phyloP scores from a whole-genome alignment of 1,140 invertebrate genomes.

The Daktulosphaira vitifoliae region DNA sequence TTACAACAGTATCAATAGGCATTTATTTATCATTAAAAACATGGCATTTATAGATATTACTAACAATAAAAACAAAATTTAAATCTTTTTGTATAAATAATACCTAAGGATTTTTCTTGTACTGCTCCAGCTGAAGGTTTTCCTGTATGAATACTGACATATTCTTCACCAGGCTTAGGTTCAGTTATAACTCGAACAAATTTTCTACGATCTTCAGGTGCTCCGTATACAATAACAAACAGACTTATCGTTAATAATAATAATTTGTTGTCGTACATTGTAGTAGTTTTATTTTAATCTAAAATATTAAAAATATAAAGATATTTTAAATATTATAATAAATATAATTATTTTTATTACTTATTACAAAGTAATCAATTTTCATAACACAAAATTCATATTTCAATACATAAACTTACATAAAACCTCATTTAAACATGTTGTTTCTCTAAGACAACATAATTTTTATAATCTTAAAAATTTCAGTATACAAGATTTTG shows the following conservation, averaged over 20 bases:
- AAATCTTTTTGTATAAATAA: too few relatives aligned
- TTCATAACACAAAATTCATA: too few relatives aligned
- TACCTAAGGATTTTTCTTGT: neutral
- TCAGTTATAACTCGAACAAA: constrained; percentile 49
- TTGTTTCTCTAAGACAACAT: too few relatives aligned
- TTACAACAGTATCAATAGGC: too few relatives aligned
- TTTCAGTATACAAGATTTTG: too few relatives aligned
- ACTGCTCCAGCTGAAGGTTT: constrained; percentile 39
- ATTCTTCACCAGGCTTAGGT: constrained; percentile 49
- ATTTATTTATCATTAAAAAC: too few relatives aligned
- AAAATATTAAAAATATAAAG: neutral
- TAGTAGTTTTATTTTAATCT: neutral
- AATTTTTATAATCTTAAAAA: too few relatives aligned
- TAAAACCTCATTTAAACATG: too few relatives aligned
- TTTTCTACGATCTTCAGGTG: neutral
- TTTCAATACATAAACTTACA: too few relatives aligned
- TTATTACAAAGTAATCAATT: neutral
- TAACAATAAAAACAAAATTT: too few relatives aligned
- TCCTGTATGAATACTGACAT: constrained; percentile 47
- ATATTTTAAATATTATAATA: neutral
- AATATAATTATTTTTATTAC: neutral
- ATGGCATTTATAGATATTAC: too few relatives aligned
- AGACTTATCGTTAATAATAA: neutral
- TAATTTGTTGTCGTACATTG: neutral
- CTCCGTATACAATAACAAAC: neutral